These are phyloP conservation scores for Eospalax fontanierii DNA, from an alignment of 2,797 vertebrate species.

Conservation along the genomic window DNA sequence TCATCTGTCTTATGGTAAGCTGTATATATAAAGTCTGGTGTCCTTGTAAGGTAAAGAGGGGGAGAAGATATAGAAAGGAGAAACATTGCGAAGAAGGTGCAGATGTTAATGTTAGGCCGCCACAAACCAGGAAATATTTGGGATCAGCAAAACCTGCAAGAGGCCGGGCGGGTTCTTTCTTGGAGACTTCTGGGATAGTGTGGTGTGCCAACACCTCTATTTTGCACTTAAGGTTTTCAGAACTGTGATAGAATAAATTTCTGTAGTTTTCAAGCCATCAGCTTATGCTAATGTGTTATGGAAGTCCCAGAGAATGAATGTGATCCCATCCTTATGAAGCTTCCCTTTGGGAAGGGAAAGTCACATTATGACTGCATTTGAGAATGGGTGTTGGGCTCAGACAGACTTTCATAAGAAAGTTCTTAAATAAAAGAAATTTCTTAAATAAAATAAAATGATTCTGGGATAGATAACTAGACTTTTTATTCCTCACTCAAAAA, in stretches of 20 bases:
- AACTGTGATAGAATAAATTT: not conserved
- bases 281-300: not conserved
- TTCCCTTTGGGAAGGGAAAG: not conserved
- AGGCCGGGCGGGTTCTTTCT: too few relatives aligned
- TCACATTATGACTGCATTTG: not conserved
- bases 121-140: fast-evolving
- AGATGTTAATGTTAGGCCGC: not conserved
- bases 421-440: conserved; percentile 27
- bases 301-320: not conserved
- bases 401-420: not conserved
- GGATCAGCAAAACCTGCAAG: not conserved
- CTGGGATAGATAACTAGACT: not conserved
- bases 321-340: not conserved
- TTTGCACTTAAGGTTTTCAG: not conserved
- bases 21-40: not conserved
- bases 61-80: not conserved
- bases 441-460: conserved; percentile 26
- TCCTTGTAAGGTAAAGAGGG: not conserved
- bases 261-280: not conserved
- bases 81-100: not conserved
- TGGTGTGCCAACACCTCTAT: not conserved
- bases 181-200: not conserved
- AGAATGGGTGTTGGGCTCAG: not conserved
- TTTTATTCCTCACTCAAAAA: not conserved
- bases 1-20: too few relatives aligned